phyloP scores from a whole-genome alignment of 2,888 invertebrate genomes.

The Pammene fasciana region DNA sequence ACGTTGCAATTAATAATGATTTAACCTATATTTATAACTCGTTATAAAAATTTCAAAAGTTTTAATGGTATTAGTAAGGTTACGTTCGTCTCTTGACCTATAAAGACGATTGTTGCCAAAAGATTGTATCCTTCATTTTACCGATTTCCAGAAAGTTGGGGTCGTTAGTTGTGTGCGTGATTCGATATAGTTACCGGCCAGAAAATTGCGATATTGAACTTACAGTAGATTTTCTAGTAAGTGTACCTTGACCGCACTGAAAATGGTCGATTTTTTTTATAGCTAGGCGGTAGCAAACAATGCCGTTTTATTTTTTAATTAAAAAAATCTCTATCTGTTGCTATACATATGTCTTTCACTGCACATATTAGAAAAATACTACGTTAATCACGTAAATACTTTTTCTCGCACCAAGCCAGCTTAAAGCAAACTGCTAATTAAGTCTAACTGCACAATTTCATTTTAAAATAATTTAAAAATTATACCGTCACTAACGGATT shows the following conservation, averaged over 20 bases:
- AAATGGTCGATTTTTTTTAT: neutral
- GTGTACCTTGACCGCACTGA: neutral
- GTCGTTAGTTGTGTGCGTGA: slow-evolving; percentile 18
- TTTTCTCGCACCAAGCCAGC: neutral
- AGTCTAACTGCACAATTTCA: neutral
- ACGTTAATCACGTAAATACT: too few relatives aligned
- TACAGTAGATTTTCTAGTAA: slow-evolving; percentile 7
- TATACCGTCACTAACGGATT: slow-evolving; percentile 13
- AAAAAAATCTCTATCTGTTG: too few relatives aligned
- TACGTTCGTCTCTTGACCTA: neutral
- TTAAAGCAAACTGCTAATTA: neutral
- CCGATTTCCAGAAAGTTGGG: slow-evolving; percentile 8
- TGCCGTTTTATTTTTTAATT: too few relatives aligned
- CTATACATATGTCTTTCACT: too few relatives aligned
- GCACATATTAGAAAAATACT: too few relatives aligned
- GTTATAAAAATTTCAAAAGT: too few relatives aligned
- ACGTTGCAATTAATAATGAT: too few relatives aligned
- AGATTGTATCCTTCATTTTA: slow-evolving; percentile 17
- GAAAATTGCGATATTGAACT: slow-evolving; percentile 20
- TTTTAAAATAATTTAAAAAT: slow-evolving; percentile 13
- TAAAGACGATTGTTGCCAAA: slow-evolving; percentile 7
- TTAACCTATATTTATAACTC: too few relatives aligned
- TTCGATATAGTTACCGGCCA: slow-evolving; percentile 13
- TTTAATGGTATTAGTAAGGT: too few relatives aligned
- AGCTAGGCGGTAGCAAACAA: too few relatives aligned